These are phyloP conservation scores for Aphaenogaster rudis DNA, from an alignment of 1,140 invertebrate species.

Conservation along the genomic window DNA sequence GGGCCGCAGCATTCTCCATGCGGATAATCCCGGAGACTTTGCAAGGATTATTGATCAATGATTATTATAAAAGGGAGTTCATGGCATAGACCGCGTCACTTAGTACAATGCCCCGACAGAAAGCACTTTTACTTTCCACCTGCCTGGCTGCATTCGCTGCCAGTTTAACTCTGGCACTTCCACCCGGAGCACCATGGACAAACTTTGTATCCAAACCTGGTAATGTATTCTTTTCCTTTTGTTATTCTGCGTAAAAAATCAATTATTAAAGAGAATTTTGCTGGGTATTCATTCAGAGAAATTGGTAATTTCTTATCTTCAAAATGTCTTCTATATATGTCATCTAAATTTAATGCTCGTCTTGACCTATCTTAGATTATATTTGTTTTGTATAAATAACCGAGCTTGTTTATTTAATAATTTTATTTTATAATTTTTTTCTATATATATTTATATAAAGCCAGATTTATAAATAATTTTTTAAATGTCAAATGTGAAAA, in stretches of 20 bases:
- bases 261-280: background rate
- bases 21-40: constrained; percentile 73
- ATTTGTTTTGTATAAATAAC: too few species aligned
- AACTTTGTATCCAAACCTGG: constrained; percentile 73
- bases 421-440: background rate
- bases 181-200: constrained; percentile 72
- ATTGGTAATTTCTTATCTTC: background rate
- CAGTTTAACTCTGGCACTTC: constrained; percentile 65
- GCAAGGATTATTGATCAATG: constrained; percentile 72
- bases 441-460: too few species aligned
- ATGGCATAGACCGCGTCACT: constrained; percentile 28
- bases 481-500: constrained; percentile 1
- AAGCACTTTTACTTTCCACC: constrained; percentile 65
- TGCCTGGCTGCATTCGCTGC: constrained; percentile 65
- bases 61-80: constrained; percentile 76
- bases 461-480: constrained; percentile 60
- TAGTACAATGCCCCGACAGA: constrained; percentile 73
- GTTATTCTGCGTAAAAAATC: background rate
- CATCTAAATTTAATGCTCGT: too few species aligned
- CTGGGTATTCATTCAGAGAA: background rate
- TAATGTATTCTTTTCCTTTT: constrained; percentile 56
- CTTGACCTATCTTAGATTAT: too few species aligned
- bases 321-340: background rate
- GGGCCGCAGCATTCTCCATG: constrained; percentile 43
- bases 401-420: too few species aligned